Base-by-base conservation (phyloP, 2,888 invertebrate genomes). In the Diachrysia chrysitis region DNA sequence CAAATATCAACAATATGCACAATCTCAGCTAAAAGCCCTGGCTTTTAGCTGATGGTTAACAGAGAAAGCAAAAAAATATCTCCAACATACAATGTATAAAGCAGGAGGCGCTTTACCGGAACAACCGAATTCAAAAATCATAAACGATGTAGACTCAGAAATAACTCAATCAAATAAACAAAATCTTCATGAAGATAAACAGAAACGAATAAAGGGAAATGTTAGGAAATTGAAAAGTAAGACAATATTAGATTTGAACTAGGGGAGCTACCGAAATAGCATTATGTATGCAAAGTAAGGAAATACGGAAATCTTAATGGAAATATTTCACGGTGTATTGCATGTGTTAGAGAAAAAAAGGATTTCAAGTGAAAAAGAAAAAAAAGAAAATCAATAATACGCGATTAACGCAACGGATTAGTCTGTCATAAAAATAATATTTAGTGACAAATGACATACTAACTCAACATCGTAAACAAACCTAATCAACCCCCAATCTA, bases 211-310 rank as follows among this genome's bases (percentile, higher is more conserved):
- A 53, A 1, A 56, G 48, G 14, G 68, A 61, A 58, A 37, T 62
- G 58, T 23, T 16, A 73, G 78, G 73, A 75, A 78, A 76, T 79
- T 32, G 65, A 66, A 63, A 65, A 67, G 25, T 53, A 46, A 51
- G 37, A 71, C 25, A 68, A 68, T 75, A 75, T 71, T 71, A 63
- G 53, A 64, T 75, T 67, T 46, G 57, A 58, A 53, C 51, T 19
- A 74, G 79, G 77, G 79, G 79, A 66, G 48, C 51, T 48, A 58
- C 51, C 16, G 57, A 48, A 79, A 78, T 56, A 64, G 54, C 71
- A 79, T 77, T 77, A 78, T 57, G 68, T 37, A n/a, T 66, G 63
- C 48, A 71, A 71, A 79, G 69, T 66, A 72, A 65, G 62, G 62
- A 67, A 72, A 75, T 63, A 70, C 61, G 42, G 58, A 57, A 73